Base-by-base conservation (phyloP, 2,797 vertebrate genomes). In the Crocodylus rhombifer region DNA sequence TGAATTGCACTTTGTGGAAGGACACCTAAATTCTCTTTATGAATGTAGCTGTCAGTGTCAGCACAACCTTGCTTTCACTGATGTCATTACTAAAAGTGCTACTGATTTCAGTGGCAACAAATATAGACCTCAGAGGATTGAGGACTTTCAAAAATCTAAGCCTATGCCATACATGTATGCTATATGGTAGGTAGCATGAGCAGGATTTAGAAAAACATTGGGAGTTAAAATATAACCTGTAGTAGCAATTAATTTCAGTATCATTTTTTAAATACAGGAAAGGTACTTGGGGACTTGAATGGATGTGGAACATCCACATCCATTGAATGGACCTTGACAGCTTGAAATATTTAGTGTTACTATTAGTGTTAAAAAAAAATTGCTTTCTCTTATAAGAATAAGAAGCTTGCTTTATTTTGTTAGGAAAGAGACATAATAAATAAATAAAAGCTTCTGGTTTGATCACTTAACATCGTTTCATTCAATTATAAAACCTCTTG, bases 181-280 rank as follows among this genome's bases (percentile, higher is more conserved):
- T 78, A 69, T 81, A 18, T 2, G 7, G 10, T 51, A 1, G 0
- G 10, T 0, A 10, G 75, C 84, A 74, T 83, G 5, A 92, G 7
- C 7, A 74, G 4, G 17, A 80, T 74, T 86, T 91, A 13, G 14
- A 84, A 5, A 82, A 80, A 3, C 25, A 25, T 80, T 87, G 23
- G 4, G 76, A 42, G 33, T 17, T 63, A 83, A 86, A 42, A 11
- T 18, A 20, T 67, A 60, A 42, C 2, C 4, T 80, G 2, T 51
- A 61, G 16, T 9, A 61, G 57, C 25, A 89, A 33, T 7, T 33
- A 57, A 76, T 76, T 76, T 51, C 42, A 28, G 33, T 25, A 80
- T 4, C 12, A 62, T 51, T 1, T 51, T 75, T 80, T 80, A 58
- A 65, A 78, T 56, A 79, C 58, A 62, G 60, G 26, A 11, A 78